phyloP scores from a whole-genome alignment of 1,140 invertebrate genomes.

The Eueides isabella region DNA sequence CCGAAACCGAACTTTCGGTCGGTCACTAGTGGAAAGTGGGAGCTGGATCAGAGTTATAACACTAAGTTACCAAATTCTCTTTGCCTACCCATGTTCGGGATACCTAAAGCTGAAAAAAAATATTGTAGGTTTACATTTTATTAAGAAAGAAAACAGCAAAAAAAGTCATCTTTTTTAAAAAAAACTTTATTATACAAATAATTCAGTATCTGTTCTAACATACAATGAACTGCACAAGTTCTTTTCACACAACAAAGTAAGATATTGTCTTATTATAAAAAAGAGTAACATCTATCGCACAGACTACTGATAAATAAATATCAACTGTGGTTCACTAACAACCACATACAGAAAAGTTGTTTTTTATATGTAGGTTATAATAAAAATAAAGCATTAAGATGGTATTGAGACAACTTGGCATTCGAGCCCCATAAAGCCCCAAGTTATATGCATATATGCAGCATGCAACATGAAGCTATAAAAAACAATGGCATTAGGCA shows the following conservation, averaged over 20 bases:
- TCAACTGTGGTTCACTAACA: background rate
- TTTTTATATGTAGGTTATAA: background rate
- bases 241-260: conserved; percentile 39
- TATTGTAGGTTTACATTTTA: background rate
- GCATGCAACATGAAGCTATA: too few species aligned
- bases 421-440: too few species aligned
- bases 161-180: conserved; percentile 33
- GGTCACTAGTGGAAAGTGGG: too few species aligned
- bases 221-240: conserved; percentile 47
- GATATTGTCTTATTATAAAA: conserved; percentile 30
- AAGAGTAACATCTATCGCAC: conserved; percentile 31
- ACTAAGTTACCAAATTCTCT: too few species aligned
- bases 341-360: conserved; percentile 1
- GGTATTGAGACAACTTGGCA: too few species aligned
- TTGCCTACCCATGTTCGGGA: too few species aligned
- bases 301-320: conserved; percentile 24
- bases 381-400: background rate
- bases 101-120: too few species aligned
- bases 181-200: conserved; percentile 72
- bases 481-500: too few species aligned
- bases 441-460: too few species aligned
- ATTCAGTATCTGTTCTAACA: conserved; percentile 51
- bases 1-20: too few species aligned
- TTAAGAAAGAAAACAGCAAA: background rate
- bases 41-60: too few species aligned